Base-by-base conservation (phyloP, 2,113 vertebrate genomes). In the Pongo abelii region DNA sequence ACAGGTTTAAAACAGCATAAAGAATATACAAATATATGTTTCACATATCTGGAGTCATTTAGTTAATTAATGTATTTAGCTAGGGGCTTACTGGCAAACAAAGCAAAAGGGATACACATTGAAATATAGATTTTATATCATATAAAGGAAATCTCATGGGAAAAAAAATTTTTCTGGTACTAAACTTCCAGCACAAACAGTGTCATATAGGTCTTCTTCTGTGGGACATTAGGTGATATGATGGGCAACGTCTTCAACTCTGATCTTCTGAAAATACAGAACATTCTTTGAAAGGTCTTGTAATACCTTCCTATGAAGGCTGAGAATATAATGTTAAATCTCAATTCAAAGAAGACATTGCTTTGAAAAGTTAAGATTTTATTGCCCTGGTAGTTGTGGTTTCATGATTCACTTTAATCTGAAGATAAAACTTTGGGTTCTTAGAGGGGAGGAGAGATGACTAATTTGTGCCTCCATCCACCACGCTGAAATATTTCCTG, bases 201-300 rank as follows among this genome's bases (percentile, higher is more conserved):
- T 27, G 48, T 20, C 3, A 32, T n/a, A 57, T 96, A 81, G 74
- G 83, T 85, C 52, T 83, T 90, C 59, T 90, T 78, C 40, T 87
- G 57, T 88, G 38, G 59, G 69, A 75, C 43, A 84, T 52, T 74
- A 79, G 27, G 9, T 52, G 91, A 46, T 87, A 50, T 11, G 79
- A 46, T 57, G 46, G 50, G 61, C 18, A 46, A 52, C 79, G 88
- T 52, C 55, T 91, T 84, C 78, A 93, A 91, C 86, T 94, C 10
- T 85, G 87, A 85, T 85, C 86, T 95, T 96, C 64, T 9, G 30
- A 50, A 94, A 81, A 48, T 38, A 84, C 11, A 75, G 77, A 74
- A 57, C 50, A 84, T 84, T 84, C 83, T 91, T 97, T 64, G 75
- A n/a, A 75, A 89, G n/a, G 3, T 95, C 50, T 84, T 78, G 23